phyloP scores from a whole-genome alignment of 2,113 vertebrate genomes.

The Campylomormyrus numenius region DNA sequence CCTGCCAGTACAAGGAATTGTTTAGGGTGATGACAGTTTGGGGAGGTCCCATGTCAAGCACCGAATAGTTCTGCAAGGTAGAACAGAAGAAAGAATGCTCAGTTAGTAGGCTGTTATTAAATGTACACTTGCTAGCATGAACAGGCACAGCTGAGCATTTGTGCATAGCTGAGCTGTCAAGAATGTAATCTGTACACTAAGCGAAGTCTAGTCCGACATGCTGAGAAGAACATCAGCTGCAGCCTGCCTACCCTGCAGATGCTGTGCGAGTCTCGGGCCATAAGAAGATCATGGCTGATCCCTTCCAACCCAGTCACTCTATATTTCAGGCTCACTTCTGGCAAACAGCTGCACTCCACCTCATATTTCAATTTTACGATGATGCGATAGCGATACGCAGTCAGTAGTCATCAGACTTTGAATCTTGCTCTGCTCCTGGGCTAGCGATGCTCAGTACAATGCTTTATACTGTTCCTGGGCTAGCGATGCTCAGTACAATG shows the following conservation, averaged over 20 bases:
- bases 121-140: background rate
- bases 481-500: too few relatives aligned
- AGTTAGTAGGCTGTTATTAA: background rate
- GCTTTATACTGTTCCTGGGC: too few relatives aligned
- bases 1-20: conserved; percentile 91
- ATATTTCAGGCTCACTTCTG: background rate
- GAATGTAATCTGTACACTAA: conserved; percentile 22
- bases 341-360: background rate
- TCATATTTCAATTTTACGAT: background rate
- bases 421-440: too few relatives aligned
- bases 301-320: background rate
- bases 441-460: too few relatives aligned
- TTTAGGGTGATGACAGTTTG: conserved; percentile 75
- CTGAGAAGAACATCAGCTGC: background rate
- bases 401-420: too few relatives aligned
- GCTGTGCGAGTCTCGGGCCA: background rate
- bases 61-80: conserved; percentile 78
- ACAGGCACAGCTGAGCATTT: background rate
- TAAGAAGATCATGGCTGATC: background rate
- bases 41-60: conserved; percentile 75
- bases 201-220: background rate
- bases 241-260: background rate
- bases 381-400: too few relatives aligned
- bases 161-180: background rate
- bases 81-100: background rate